Percentiles rank a stretch among this genome's conserved stretches.
These are phyloP conservation scores for Leptogaster cylindrica DNA, from an alignment of 2,888 invertebrate genomes.

Conservation along the genomic window DNA sequence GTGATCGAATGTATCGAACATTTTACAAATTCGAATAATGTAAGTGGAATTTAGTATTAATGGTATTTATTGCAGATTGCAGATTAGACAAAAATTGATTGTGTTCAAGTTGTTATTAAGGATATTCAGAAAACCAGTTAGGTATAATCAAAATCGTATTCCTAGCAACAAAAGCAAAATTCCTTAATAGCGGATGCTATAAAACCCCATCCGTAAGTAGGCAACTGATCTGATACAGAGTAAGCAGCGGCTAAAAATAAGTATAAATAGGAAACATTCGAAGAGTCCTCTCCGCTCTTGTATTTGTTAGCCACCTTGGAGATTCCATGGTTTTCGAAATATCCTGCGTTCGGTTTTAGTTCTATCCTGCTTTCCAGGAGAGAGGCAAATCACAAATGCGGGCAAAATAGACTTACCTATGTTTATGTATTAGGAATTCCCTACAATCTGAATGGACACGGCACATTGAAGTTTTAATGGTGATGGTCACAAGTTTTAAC, in stretches of 20 bases:
- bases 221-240: constrained; percentile 19
- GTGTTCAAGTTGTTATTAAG: too few relatives aligned
- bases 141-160: neutral
- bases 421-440: constrained; percentile 17
- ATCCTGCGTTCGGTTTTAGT: too few relatives aligned
- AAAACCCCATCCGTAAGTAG: constrained; percentile 19
- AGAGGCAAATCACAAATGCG: neutral
- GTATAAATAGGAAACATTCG: neutral
- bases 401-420: neutral
- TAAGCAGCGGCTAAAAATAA: neutral
- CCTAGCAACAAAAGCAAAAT: neutral
- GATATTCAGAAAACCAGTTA: neutral
- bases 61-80: too few relatives aligned
- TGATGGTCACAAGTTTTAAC: too few relatives aligned
- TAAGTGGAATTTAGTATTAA: too few relatives aligned
- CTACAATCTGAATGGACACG: neutral
- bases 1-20: too few relatives aligned
- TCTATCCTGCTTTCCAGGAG: too few relatives aligned
- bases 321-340: constrained; percentile 13
- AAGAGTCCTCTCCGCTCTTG: neutral
- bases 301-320: neutral
- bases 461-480: too few relatives aligned
- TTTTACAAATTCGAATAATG: too few relatives aligned
- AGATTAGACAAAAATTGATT: too few relatives aligned
- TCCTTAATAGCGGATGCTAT: constrained; percentile 3